Base-by-base conservation (phyloP, 2,888 invertebrate species). In the Phrixothrix hirtus region DNA sequence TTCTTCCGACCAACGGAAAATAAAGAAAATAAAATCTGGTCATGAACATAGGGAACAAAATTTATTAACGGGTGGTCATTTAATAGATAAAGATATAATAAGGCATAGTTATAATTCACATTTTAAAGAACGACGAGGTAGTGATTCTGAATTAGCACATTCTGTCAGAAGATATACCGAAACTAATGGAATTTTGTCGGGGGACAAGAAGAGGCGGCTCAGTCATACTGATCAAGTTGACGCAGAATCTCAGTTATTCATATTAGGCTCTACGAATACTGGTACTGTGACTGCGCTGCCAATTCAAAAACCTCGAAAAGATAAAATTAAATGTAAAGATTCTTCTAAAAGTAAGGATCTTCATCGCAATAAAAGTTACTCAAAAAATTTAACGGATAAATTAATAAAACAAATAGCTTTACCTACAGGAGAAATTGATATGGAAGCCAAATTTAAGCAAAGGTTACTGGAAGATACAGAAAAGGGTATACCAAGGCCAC, bases 241-340 rank as follows among this genome's bases (percentile, higher is more conserved):
- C 34, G 59, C 61, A 6, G 67, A 63, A 42, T 62, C 58, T 41
- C 66, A 61, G 32, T 79, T 69, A 13, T 59, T 68, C 6, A 63
- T 74, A 27, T 79, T 83, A 57, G 86, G 86, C 26, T 86, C 86
- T n/a, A 86, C 85, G 39, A 86, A 86, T 74, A 81, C 83, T 59
- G 86, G 86, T 55, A 86, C 86, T 25, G 79, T 86, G 41, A 76
- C 79, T 27, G 75, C 79, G 41, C 74, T 79, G 53, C 70, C 74
- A 3, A 53, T 47, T 21, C 73, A 71, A 44, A 75, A 75, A 58
- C 59, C 65, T n/a, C 56, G 57, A 42, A 74, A 75, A 53, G 72
- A 72, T 16, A 75, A 75, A 55, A 57, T 68, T n/a, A 74, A 75
- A 63, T 52, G 67, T 10, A 75, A 74, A 60, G 75, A 75, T 29